Percentiles rank a stretch among this genome's conserved stretches.
Evolutionary conservation across 2,113 vertebrate species (phyloP).

Genomic region (Plectropomus leopardus): DNA sequence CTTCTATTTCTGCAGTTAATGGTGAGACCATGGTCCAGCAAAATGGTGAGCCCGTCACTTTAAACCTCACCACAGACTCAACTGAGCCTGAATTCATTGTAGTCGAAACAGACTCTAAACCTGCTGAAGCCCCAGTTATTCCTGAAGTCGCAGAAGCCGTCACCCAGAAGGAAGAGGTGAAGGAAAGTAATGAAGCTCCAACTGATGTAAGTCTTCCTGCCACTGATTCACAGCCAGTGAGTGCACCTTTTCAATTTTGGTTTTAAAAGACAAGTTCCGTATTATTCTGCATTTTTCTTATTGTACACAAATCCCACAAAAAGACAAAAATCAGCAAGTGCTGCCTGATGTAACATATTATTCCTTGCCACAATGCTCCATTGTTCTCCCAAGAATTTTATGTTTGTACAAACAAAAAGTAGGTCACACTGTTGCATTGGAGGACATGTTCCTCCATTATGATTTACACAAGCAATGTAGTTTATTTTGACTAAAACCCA

Average conservation of each 20-base stretch:
- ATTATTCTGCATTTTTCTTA: background rate
- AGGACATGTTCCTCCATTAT: background rate
- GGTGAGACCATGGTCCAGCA: constrained; percentile 59
- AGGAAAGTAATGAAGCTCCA: constrained; percentile 45
- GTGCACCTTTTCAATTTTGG: background rate
- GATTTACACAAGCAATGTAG: background rate
- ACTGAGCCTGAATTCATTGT: background rate
- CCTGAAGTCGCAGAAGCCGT: constrained; percentile 11
- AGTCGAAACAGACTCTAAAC: background rate
- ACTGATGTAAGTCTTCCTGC: constrained; percentile 33
- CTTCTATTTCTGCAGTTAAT: constrained; percentile 73
- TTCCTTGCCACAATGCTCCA: background rate
- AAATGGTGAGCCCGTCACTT: constrained; percentile 77
- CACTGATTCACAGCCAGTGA: constrained; percentile 47
- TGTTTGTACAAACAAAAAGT: background rate
- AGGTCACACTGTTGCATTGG: background rate
- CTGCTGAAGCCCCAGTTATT: background rate
- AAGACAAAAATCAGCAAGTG: background rate
- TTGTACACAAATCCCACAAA: background rate
- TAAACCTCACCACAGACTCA: constrained; percentile 63
- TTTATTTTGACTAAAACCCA: background rate
- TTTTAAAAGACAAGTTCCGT: background rate
- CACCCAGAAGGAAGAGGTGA: constrained; percentile 21
- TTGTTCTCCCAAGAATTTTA: background rate
- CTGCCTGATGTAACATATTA: background rate